Evolutionary conservation across 2,888 invertebrate genomes (phyloP), one percentile per base, ranked within the genome.

Genomic region (Apoda limacodes): DNA sequence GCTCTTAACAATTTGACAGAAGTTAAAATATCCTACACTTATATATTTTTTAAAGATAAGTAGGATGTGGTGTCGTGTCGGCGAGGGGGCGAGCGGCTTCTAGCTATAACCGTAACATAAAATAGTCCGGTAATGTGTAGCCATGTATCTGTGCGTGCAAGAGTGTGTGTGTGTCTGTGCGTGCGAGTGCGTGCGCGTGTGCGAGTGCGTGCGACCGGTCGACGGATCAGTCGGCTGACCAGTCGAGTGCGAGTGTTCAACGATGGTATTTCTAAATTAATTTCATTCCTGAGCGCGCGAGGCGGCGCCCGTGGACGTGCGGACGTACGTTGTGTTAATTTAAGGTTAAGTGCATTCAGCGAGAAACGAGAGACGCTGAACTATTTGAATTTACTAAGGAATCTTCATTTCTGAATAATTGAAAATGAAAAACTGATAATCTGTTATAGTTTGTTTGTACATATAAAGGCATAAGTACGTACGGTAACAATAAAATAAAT

Each of bases 381-480:
- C n/a, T 66, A 52, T 63, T 67, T 66, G 50, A 63, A 60, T 63
- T 67, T 59, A 55, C 63, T 66, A 70, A 75, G 56, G 66, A 75
- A 66, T 74, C 75, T 70, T 71, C 57, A 63, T 59, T 71, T 68
- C 63, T 60, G 66, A 71, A 74, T 68, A 65, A n/a, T n/a, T n/a
- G n/a, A n/a, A 6, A 6, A 6, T 7, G 7, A 6, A 67, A 62
- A 71, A 67, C 68, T 70, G 69, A 71, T 68, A 55, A 68, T 66
- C 70, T 75, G 72, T 65, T 74, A 70, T 71, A 75, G 69, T 76
- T 80, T 78, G 72, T 72, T 76, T 81, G 80, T 81, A 81, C 80
- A 81, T 66, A 57, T 71, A 71, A 76, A 74, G 64, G 52, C 72
- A 65, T 76, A 80, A 80, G 76, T 61, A 17, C 17, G n/a, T n/a